Evolutionary conservation across 1,140 invertebrate species (phyloP), one percentile per base, ranked within the genome.

Genomic region (Heliconius eleuchia): DNA sequence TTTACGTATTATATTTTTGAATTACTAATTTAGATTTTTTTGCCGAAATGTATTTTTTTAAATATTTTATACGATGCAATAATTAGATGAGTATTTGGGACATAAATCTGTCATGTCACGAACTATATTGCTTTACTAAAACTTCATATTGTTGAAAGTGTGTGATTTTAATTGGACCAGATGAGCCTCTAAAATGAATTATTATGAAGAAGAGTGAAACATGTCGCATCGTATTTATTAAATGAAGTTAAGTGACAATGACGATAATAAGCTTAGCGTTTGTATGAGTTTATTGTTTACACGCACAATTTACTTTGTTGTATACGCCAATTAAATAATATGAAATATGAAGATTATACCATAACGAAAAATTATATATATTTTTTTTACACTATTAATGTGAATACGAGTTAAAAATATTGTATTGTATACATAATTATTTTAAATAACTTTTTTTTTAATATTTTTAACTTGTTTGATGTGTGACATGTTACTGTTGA

Each of bases 361-460:
- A 23, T 23, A 23, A 23, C 23, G 23, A 23, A 23, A 23, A 16
- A 72, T 72, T 72, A 42, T 42, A 37, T 76, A 77, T 77, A 55
- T 52, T 76, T 76, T 77, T 77, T 77, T 77, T 77, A 77, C 76
- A 77, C 74, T 30, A 70, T 77, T 50, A 77, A 19, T 77, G 76
- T 77, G 55, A 50, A 77, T 71, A 71, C 76, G 46, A 37, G 76
- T 77, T 77, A 76, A 76, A 27, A 71, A 60, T 76, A 46, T 50
- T 76, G 75, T 71, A 50, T 50, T 76, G 66, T 71, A 30, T 71
- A 42, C 23, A 23, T 9, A 13, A 52, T n/a, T 46, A 70, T 55
- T 19, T 66, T 11, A 71, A 30, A 52, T 50, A 55, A 46, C 8
- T 66, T 50, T 46, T 76, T 70, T 50, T n/a, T 1, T 16, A 9